Evolutionary conservation across 2,888 invertebrate genomes (phyloP), one percentile per base, ranked within the genome.

Genomic region (Cenopis cana): DNA sequence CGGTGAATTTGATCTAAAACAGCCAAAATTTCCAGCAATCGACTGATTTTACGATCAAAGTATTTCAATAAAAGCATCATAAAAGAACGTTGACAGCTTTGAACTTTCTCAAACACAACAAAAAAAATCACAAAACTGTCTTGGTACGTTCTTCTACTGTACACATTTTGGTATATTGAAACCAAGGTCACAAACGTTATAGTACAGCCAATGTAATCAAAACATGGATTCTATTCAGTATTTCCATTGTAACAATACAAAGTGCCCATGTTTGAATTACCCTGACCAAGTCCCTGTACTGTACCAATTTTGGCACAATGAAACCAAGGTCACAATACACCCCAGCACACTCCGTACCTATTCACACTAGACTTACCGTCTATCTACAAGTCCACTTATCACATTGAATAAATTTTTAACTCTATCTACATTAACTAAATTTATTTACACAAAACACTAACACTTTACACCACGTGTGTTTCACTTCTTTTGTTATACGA

Each of bases 391-490:
- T n/a, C 85, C 84, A 76, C 81, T 79, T 91, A 90, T 91, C 91
- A 91, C 91, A 91, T 85, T 90, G 84, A 90, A 87, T 89, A 84
- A 88, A 87, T 82, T 83, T 84, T 84, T 80, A 84, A 84, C 79
- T 84, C 90, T 91, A 91, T 90, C 91, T 91, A 91, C 89, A 87
- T 79, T 87, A 82, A 80, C 86, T 89, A 88, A 82, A 84, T 83
- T 84, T 81, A 81, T 77, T 75, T 89, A 89, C 89, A 84, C 88
- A 89, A 89, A 24, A 89, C 76, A 74, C 73, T 78, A 78, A 71
- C 73, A 68, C 57, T 59, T 81, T 89, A 93, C 24, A 90, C 89
- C 6, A 90, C 91, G 74, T 92, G 92, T 14, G 90, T 93, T 81
- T 93, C 93, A 80, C 85, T 92, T 79, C 92, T 82, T 76, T 91